phyloP scores from a whole-genome alignment of 2,888 invertebrate species.

The Eumacrocentrus americanus region DNA sequence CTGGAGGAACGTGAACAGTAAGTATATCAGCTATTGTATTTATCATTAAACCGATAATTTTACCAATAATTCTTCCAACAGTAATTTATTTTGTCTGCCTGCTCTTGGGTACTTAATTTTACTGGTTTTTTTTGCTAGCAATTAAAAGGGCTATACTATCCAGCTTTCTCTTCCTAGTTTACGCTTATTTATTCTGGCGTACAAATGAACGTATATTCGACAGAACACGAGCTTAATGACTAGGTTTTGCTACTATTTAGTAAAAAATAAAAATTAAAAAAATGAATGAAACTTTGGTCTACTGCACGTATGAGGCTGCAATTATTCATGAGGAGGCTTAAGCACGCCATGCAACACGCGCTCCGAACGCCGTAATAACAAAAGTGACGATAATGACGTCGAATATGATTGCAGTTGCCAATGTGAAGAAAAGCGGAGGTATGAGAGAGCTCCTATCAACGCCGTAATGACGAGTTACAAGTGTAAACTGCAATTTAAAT shows the following conservation, averaged over 20 bases:
- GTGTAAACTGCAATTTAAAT: neutral
- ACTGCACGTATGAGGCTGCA: neutral
- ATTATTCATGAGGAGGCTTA: conserved; percentile 7
- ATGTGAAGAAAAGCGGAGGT: neutral
- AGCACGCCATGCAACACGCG: neutral
- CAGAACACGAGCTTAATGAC: neutral
- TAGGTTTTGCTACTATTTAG: neutral
- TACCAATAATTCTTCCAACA: no score
- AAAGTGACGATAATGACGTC: neutral
- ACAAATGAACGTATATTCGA: no score
- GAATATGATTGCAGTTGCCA: neutral
- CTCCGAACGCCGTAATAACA: neutral
- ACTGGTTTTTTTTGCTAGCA: neutral
- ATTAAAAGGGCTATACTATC: neutral
- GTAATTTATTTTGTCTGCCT: no score
- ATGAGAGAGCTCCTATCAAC: neutral
- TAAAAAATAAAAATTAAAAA: neutral
- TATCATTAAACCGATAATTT: neutral
- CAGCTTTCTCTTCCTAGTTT: neutral
- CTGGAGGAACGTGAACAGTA: conserved; percentile 87
- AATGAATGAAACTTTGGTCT: neutral
- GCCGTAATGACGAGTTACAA: neutral
- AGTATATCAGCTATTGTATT: conserved; percentile 63
- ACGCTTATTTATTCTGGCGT: no score
- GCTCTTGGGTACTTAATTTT: neutral